Evolutionary conservation across 2,797 vertebrate species (phyloP).

Genomic region (Oreortyx pictus): DNA sequence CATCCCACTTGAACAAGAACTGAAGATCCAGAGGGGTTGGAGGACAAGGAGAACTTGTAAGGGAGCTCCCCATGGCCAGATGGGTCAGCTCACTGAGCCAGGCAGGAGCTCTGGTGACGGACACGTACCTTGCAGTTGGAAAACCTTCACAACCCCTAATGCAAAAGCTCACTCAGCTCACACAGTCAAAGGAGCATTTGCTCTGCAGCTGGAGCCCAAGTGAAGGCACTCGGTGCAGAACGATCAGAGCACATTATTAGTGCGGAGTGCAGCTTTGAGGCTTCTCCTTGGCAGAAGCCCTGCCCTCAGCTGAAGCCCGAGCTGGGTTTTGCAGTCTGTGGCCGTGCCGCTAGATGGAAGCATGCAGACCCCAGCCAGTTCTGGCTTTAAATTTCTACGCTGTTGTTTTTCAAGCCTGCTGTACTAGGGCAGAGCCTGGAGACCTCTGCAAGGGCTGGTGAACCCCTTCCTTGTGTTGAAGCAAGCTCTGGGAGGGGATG

Average conservation of each 20-base stretch:
- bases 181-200: not conserved
- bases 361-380: not conserved
- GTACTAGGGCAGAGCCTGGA: not conserved
- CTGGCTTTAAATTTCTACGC: not conserved
- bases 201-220: not conserved
- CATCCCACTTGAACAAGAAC: rapidly evolving
- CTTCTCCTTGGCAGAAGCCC: not conserved
- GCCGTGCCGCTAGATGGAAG: not conserved
- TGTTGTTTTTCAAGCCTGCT: not conserved
- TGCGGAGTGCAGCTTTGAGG: not conserved
- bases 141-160: not conserved
- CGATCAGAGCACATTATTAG: not conserved
- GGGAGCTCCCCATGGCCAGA: not conserved
- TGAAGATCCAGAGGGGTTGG: not conserved
- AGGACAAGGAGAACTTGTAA: not conserved
- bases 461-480: not conserved
- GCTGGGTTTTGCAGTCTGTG: not conserved
- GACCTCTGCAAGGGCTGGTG: not conserved
- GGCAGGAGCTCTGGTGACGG: not conserved
- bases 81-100: not conserved
- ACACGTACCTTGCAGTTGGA: not conserved
- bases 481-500: not conserved
- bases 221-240: not conserved
- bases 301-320: not conserved
- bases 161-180: too few species aligned